phyloP scores from a whole-genome alignment of 2,888 invertebrate genomes.

The Platycheirus albimanus region DNA sequence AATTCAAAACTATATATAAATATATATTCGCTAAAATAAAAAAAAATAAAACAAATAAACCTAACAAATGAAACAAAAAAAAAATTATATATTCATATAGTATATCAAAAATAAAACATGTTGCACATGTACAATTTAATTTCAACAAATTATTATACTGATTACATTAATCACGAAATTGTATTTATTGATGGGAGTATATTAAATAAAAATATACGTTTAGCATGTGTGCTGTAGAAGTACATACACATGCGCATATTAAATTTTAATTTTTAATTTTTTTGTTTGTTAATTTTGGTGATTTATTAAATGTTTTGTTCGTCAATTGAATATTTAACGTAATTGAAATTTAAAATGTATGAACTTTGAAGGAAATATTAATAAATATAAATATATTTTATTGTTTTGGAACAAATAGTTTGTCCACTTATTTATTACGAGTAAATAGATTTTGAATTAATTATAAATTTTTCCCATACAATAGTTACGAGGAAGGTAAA shows the following conservation, averaged over 20 bases:
- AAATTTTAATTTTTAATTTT: conserved; percentile 47
- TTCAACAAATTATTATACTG: conserved; percentile 76
- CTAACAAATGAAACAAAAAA: too few species aligned
- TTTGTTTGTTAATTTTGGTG: conserved; percentile 26
- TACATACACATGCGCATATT: conserved; percentile 45
- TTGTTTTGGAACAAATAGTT: conserved; percentile 34
- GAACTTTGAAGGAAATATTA: conserved; percentile 34
- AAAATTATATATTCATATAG: conserved; percentile 67
- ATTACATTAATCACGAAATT: conserved; percentile 77
- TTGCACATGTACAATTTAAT: conserved; percentile 77
- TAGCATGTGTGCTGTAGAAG: too few species aligned
- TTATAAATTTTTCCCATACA: too few species aligned
- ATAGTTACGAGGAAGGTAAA: too few species aligned
- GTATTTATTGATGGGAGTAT: conserved; percentile 76
- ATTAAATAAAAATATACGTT: conserved; percentile 77
- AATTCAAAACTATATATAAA: conserved; percentile 59
- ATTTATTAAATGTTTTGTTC: conserved; percentile 60
- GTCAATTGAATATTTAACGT: conserved; percentile 53
- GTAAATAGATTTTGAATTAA: too few species aligned
- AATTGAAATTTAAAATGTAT: conserved; percentile 61
- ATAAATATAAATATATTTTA: conserved; percentile 59
- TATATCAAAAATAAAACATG: conserved; percentile 73
- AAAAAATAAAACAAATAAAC: conserved; percentile 57
- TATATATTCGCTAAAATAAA: conserved; percentile 66
- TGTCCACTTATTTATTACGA: too few species aligned